Evolutionary conservation across 1,140 invertebrate species (phyloP).

Genomic region (Platorchestia sp.): DNA sequence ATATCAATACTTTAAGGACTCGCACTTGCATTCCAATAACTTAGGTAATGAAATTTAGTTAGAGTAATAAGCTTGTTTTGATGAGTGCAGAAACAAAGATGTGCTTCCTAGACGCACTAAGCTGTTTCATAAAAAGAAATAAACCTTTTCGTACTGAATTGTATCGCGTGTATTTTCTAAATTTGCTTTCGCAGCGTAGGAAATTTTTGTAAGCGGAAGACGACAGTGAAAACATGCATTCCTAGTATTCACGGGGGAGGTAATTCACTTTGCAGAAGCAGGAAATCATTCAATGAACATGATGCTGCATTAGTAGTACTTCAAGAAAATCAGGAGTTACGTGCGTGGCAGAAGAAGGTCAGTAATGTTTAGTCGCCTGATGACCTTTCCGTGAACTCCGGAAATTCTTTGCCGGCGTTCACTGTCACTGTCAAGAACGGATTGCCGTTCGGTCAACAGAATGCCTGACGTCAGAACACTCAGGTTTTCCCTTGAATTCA

Average conservation of each 20-base stretch:
- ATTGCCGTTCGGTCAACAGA: constrained; percentile 20
- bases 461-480: background rate
- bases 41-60: background rate
- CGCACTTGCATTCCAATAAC: background rate
- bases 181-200: background rate
- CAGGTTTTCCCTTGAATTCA: background rate
- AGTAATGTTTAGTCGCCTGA: constrained; percentile 10
- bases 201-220: background rate
- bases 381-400: constrained; percentile 38
- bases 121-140: background rate
- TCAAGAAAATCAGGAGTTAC: background rate
- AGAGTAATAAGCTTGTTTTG: background rate
- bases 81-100: background rate
- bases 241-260: background rate
- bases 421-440: constrained; percentile 33
- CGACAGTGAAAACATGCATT: background rate
- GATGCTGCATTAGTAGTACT: background rate
- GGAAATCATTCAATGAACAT: background rate
- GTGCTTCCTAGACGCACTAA: background rate
- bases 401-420: constrained; percentile 5
- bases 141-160: background rate
- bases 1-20: background rate
- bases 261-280: background rate
- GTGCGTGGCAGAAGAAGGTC: constrained; percentile 18
- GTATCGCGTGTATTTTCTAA: background rate